Conservation (phyloP, 2,113 vertebrate species). For the Cricetomys ansorgei region DNA sequence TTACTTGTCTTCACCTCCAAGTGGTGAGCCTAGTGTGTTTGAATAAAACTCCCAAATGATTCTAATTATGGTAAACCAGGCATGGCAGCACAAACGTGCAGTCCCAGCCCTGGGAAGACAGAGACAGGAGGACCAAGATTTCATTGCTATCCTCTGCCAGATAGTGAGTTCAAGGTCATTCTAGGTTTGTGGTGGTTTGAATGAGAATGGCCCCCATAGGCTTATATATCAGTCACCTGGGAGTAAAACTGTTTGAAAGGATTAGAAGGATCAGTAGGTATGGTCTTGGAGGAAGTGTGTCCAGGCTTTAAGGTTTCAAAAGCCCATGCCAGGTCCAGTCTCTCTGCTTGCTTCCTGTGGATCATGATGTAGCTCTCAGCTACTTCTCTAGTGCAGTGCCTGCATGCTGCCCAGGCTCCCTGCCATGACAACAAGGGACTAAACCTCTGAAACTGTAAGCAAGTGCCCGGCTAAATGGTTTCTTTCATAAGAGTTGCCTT, state of each 20-base stretch:
- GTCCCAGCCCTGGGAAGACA: neutral
- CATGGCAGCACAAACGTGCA: neutral
- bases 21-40: neutral
- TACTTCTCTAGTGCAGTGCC: neutral
- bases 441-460: neutral
- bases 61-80: neutral
- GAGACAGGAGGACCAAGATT: too few relatives aligned
- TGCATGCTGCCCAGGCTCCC: too few relatives aligned
- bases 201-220: neutral
- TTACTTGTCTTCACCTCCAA: neutral
- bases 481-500: neutral
- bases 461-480: neutral
- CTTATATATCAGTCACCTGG: neutral
- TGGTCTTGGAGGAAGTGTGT: neutral
- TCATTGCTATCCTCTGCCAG: neutral
- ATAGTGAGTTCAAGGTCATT: neutral
- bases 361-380: neutral
- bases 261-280: neutral
- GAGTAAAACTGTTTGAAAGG: neutral
- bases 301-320: neutral
- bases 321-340: neutral
- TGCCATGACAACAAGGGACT: neutral
- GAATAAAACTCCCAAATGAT: neutral
- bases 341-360: neutral
- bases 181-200: neutral